phyloP scores from a whole-genome alignment of 2,888 invertebrate species.

The Boloria selene region DNA sequence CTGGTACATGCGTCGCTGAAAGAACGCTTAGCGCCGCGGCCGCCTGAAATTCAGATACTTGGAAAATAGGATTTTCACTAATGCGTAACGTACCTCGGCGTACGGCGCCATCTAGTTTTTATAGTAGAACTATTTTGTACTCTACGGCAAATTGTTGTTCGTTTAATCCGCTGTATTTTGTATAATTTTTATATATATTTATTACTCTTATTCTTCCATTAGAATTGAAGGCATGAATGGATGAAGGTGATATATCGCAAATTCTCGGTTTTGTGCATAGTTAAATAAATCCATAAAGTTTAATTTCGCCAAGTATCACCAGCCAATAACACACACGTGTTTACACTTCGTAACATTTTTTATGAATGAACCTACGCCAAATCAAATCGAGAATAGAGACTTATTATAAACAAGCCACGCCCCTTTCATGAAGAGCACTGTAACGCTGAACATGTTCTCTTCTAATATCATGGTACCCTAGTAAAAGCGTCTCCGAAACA shows the following conservation, averaged over 20 bases:
- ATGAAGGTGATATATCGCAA: no score
- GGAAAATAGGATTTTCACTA: constrained; percentile 27
- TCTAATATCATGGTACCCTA: constrained; percentile 38
- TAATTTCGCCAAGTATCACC: no score
- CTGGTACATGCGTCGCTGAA: constrained; percentile 59
- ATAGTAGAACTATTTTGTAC: constrained; percentile 6
- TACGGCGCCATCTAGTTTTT: constrained; percentile 37
- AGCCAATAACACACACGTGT: no score
- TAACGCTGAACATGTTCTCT: constrained; percentile 42
- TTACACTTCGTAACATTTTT: no score
- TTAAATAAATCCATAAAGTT: no score
- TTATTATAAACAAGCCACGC: constrained; percentile 32
- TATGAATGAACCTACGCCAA: no score
- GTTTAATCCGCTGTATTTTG: neutral
- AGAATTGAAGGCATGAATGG: neutral
- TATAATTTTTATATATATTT: no score
- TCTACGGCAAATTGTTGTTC: neutral
- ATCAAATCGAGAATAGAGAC: neutral
- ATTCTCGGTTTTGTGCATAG: no score
- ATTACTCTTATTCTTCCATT: neutral
- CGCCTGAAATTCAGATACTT: constrained; percentile 47
- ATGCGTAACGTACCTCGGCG: constrained; percentile 17
- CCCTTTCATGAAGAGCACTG: constrained; percentile 34
- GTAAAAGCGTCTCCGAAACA: constrained; percentile 61
- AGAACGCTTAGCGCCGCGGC: constrained; percentile 68